These are phyloP conservation scores for Hyperopisus bebe DNA, from an alignment of 2,113 vertebrate genomes.

Conservation along the genomic window DNA sequence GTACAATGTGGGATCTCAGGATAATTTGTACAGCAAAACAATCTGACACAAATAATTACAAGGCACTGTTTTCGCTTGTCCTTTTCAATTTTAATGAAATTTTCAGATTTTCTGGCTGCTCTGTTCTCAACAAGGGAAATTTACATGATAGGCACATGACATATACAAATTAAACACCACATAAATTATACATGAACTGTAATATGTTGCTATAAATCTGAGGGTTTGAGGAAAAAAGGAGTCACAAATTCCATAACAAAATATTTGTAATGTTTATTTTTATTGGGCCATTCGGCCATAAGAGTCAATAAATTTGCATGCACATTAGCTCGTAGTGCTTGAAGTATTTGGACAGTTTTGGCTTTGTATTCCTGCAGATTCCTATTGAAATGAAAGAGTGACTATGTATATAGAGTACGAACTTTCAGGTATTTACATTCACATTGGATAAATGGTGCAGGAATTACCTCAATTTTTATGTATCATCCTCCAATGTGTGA, in stretches of 20 bases:
- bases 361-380: background rate
- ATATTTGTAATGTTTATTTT: background rate
- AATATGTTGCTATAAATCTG: background rate
- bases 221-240: background rate
- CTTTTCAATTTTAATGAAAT: background rate
- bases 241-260: background rate
- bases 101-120: background rate
- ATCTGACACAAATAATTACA: background rate
- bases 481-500: background rate
- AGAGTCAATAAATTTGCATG: background rate
- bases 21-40: background rate
- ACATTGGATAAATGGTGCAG: background rate
- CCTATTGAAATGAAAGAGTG: background rate
- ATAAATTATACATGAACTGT: slow-evolving; percentile 1
- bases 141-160: background rate
- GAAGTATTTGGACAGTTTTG: background rate
- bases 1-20: background rate
- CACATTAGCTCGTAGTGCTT: background rate
- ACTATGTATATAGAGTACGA: background rate
- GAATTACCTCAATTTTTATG: background rate
- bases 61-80: background rate
- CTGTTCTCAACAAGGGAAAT: background rate
- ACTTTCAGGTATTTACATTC: background rate
- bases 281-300: background rate
- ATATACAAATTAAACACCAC: background rate